These are phyloP conservation scores for Panthera leo DNA, from an alignment of 2,113 vertebrate genomes.

Conservation along the genomic window DNA sequence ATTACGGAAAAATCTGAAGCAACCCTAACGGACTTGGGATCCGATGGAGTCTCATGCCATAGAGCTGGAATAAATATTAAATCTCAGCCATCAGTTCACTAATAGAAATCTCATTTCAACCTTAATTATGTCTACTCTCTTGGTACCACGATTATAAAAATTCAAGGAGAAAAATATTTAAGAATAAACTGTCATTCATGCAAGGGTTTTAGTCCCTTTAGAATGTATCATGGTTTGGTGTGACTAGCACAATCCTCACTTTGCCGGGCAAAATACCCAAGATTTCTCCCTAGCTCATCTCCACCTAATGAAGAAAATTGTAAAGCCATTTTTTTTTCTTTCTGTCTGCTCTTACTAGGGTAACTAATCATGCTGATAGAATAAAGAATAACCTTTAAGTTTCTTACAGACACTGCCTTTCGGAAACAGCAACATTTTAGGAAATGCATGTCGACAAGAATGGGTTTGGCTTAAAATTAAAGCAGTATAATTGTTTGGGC, in stretches of 20 bases:
- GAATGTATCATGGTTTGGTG: background rate
- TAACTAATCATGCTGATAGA: background rate
- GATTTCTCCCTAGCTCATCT: background rate
- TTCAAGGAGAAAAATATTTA: slow-evolving; percentile 54
- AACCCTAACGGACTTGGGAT: background rate
- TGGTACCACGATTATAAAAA: slow-evolving; percentile 46
- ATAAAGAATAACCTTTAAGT: background rate
- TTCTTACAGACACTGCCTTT: background rate
- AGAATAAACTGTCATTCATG: background rate
- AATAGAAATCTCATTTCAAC: slow-evolving; percentile 56
- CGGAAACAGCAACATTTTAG: background rate
- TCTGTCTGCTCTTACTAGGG: background rate
- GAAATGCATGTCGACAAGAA: background rate
- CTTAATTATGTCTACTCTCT: slow-evolving; percentile 55
- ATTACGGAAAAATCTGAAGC: background rate
- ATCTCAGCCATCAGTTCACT: slow-evolving; percentile 28
- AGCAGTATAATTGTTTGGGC: background rate
- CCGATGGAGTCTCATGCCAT: background rate
- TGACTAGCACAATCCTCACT: background rate
- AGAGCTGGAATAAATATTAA: slow-evolving; percentile 56
- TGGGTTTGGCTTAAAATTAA: background rate
- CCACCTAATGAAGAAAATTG: background rate
- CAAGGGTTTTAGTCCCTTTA: background rate
- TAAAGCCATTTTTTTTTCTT: background rate
- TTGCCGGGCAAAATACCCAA: background rate